phyloP scores from a whole-genome alignment of 2,113 vertebrate species.

The Lepidothrix coronata region DNA sequence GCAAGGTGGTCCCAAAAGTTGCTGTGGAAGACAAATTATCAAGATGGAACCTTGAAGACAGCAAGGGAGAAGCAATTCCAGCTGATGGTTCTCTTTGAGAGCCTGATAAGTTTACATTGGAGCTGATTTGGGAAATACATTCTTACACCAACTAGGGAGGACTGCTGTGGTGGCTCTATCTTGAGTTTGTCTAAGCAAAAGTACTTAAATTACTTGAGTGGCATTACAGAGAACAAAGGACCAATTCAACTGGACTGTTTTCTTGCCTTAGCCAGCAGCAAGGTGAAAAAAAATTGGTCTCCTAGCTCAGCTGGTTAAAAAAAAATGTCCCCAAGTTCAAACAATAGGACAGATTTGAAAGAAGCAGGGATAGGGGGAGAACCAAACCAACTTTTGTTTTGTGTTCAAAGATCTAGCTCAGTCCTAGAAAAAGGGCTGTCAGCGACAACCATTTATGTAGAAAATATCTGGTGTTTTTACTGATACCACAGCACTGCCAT shows the following conservation, averaged over 20 bases:
- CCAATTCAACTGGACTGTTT: not conserved
- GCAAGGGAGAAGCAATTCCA: not conserved
- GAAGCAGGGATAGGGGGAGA: not conserved
- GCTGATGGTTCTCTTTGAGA: not conserved
- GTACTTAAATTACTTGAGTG: not conserved
- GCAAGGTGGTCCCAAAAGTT: not conserved
- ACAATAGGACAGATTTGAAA: not conserved
- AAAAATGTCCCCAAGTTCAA: not conserved
- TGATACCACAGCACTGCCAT: not conserved
- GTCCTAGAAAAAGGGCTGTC: not conserved
- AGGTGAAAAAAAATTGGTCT: not conserved
- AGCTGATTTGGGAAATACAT: not conserved
- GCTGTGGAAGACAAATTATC: not conserved
- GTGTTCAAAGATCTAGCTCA: not conserved
- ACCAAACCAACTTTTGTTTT: not conserved
- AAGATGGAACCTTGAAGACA: not conserved
- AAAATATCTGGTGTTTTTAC: not conserved
- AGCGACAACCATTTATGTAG: not conserved
- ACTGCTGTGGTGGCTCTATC: not conserved
- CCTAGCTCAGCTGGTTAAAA: not conserved
- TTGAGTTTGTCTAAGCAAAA: not conserved
- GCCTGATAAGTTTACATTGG: not conserved
- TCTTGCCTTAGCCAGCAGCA: not conserved
- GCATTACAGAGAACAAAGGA: not conserved
- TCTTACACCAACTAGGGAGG: not conserved